Evolutionary conservation across 2,888 invertebrate genomes (phyloP).

Genomic region (Amorpha juglandis): DNA sequence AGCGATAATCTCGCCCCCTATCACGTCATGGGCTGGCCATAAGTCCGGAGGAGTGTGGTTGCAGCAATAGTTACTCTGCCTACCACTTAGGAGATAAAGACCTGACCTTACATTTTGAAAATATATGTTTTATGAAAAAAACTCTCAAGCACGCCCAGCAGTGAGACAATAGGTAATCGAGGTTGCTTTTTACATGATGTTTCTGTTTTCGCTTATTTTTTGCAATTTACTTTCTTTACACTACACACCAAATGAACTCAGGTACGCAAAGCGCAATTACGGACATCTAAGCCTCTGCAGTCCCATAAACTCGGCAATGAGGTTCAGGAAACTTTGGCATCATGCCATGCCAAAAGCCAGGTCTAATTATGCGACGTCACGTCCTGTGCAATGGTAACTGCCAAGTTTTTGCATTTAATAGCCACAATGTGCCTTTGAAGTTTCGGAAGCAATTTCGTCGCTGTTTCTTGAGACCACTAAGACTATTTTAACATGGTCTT

Average conservation of each 20-base stretch:
- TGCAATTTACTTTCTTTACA: no score
- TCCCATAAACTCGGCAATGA: not conserved
- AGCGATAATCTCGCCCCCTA: no score
- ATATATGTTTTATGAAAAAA: no score
- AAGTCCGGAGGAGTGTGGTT: no score
- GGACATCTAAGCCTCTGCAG: not conserved
- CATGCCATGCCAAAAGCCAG: not conserved
- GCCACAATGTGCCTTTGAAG: not conserved
- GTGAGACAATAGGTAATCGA: no score
- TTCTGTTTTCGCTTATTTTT: no score
- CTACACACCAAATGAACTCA: not conserved
- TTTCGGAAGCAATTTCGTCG: not conserved
- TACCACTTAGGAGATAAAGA: no score
- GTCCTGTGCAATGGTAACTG: not conserved
- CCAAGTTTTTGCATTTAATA: constrained; percentile 1
- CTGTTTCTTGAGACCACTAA: not conserved
- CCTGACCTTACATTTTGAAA: no score
- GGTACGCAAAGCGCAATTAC: not conserved
- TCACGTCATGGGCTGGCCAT: no score
- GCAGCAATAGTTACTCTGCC: no score
- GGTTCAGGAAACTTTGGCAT: not conserved
- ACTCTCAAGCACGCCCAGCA: no score
- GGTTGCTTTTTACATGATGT: no score
- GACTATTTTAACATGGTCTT: not conserved
- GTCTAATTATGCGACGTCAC: constrained; percentile 4